phyloP scores from a whole-genome alignment of 2,113 vertebrate genomes.

The Arizona elegans region DNA sequence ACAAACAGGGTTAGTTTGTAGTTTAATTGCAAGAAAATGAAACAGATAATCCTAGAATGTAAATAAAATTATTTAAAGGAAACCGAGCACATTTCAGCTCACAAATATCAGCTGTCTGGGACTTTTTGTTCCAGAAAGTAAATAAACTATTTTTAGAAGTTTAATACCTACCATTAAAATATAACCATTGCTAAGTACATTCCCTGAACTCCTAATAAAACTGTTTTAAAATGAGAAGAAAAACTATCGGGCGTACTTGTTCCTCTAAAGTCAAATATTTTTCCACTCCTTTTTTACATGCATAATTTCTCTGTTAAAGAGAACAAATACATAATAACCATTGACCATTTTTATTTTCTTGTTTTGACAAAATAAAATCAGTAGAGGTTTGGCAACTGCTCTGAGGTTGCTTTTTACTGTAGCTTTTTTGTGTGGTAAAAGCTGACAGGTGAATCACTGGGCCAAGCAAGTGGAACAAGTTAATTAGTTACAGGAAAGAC shows the following conservation, averaged over 20 bases:
- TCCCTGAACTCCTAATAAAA: neutral
- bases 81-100: neutral
- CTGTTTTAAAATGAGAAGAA: neutral
- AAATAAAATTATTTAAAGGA: neutral
- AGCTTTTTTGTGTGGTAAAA: neutral
- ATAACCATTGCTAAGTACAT: neutral
- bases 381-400: neutral
- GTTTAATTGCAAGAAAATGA: neutral
- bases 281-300: neutral
- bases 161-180: neutral
- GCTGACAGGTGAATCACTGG: neutral
- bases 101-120: neutral
- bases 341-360: neutral
- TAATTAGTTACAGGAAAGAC: neutral
- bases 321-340: neutral
- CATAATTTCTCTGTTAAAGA: neutral
- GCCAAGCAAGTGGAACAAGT: neutral
- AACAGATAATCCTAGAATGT: neutral
- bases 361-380: fast-evolving
- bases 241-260: neutral
- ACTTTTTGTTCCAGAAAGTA: neutral
- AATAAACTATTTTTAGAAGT: neutral
- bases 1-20: neutral
- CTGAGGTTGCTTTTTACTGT: neutral
- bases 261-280: neutral